Conservation (phyloP, 2,888 invertebrate species). For the Drosophila stalkeri region DNA sequence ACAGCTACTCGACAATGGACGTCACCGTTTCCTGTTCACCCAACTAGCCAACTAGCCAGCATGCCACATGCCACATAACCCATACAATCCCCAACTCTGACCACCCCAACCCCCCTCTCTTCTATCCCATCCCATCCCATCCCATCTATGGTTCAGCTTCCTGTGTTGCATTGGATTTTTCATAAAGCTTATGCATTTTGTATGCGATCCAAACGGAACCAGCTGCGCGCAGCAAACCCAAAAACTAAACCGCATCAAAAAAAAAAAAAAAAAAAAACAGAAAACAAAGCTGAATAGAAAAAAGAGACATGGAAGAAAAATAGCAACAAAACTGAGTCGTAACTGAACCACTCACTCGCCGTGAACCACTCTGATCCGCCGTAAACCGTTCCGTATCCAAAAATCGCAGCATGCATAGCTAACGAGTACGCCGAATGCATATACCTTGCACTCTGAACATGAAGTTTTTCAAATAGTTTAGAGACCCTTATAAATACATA, state of each 20-base stretch:
- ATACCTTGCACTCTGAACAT: constrained; percentile 19
- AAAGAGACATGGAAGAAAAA: not conserved
- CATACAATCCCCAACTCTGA: not conserved
- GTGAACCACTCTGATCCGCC: constrained; percentile 25
- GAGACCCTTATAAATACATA: constrained; percentile 22
- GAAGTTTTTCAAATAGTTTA: constrained; percentile 53
- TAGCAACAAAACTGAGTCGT: constrained; percentile 3
- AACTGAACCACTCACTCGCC: constrained; percentile 13
- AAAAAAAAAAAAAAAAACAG: not conserved
- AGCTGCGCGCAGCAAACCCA: constrained; percentile 17
- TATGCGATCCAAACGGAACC: constrained; percentile 44
- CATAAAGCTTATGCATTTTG: constrained; percentile 71
- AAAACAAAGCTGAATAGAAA: not conserved
- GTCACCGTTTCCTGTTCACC: constrained; percentile 26
- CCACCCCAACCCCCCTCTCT: not conserved
- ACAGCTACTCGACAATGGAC: constrained; percentile 52
- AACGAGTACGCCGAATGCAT: constrained; percentile 65
- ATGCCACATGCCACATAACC: constrained; percentile 6
- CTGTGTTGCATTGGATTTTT: constrained; percentile 64
- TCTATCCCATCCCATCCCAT: not conserved
- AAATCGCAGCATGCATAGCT: constrained; percentile 58
- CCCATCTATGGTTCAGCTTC: constrained; percentile 27
- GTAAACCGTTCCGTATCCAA: constrained; percentile 27
- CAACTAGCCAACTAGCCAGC: constrained; percentile 9
- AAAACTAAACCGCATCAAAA: constrained; percentile 14